Conservation (phyloP, 2,113 vertebrate genomes). For the Neogale vison region DNA sequence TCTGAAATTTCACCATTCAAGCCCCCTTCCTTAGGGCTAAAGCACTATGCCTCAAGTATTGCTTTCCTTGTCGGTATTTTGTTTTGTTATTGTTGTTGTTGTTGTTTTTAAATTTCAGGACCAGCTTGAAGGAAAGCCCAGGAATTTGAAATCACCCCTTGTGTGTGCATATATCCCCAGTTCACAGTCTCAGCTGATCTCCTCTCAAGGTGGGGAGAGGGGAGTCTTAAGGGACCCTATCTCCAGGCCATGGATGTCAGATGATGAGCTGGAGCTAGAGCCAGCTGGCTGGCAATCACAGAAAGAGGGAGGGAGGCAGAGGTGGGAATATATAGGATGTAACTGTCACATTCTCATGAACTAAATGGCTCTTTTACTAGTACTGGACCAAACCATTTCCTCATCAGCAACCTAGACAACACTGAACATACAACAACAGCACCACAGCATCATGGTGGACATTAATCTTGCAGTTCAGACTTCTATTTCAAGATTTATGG, state of each 20-base stretch:
- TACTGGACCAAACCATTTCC: background rate
- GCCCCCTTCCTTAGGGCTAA: background rate
- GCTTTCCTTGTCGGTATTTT: background rate
- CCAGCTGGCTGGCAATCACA: background rate
- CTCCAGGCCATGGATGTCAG: background rate
- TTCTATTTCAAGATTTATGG: background rate
- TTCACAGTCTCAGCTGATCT: background rate
- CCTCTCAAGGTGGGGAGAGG: background rate
- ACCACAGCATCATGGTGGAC: background rate
- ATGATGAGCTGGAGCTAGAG: background rate
- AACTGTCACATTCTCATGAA: background rate
- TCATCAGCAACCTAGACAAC: background rate
- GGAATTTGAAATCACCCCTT: background rate
- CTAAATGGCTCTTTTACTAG: background rate
- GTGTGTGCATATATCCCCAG: background rate
- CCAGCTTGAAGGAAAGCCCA: background rate
- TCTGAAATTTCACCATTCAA: background rate
- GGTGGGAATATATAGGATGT: background rate
- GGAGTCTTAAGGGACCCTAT: background rate
- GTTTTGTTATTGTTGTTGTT: background rate
- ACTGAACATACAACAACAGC: fast-evolving
- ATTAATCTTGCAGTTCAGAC: background rate
- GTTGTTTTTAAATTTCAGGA: background rate
- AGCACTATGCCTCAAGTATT: background rate
- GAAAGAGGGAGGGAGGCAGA: background rate